A percentile compares a stretch with the other conserved stretches of the same genome.
These are phyloP conservation scores for Gorsachius goisagi DNA, from an alignment of 2,113 vertebrate genomes.

Conservation along the genomic window DNA sequence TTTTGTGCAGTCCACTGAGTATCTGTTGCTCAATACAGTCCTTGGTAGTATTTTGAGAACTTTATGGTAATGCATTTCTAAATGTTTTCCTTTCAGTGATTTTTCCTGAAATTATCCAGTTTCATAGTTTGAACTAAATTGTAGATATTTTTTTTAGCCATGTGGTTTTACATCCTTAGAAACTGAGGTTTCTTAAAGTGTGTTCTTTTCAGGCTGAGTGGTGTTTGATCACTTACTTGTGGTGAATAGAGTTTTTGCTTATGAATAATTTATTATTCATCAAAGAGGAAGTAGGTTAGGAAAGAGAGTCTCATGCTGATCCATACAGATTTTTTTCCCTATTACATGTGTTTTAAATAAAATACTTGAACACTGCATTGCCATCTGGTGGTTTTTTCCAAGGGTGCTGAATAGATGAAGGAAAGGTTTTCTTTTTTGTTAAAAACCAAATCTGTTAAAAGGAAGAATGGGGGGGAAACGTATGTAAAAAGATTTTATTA, in stretches of 20 bases:
- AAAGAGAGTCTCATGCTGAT: constrained; percentile 5
- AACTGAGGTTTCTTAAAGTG: neutral
- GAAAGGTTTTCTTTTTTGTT: neutral
- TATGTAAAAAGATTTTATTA: neutral
- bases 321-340: neutral
- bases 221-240: neutral
- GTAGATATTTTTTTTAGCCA: neutral
- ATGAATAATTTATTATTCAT: constrained; percentile 23
- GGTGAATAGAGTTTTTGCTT: constrained; percentile 5
- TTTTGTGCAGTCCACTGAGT: neutral
- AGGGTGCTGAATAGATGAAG: constrained; percentile 42
- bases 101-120: neutral
- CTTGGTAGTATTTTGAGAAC: neutral
- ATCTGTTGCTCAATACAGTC: neutral
- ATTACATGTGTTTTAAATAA: neutral
- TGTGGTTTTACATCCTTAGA: neutral
- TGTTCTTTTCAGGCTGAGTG: neutral
- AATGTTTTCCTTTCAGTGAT: neutral
- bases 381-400: constrained; percentile 69
- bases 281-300: constrained; percentile 23
- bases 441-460: neutral
- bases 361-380: constrained; percentile 64
- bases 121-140: neutral
- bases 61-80: neutral
- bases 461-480: neutral